These are phyloP conservation scores for Scotopteryx bipunctaria DNA, from an alignment of 2,888 invertebrate genomes.

Conservation along the genomic window DNA sequence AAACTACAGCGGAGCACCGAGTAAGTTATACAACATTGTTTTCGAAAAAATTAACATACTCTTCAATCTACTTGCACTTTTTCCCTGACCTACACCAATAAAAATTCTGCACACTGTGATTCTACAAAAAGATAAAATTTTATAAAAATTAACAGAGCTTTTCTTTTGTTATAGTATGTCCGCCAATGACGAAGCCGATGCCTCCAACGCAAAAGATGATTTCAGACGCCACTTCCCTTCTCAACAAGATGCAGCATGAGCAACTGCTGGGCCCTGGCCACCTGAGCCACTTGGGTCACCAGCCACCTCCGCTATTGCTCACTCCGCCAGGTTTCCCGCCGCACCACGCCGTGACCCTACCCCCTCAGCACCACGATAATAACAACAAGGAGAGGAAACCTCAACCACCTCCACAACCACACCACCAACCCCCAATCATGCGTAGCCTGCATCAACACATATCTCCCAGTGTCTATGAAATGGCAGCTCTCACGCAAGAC, in stretches of 20 bases:
- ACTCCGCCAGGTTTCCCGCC: constrained; percentile 91
- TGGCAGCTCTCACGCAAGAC: constrained; percentile 98
- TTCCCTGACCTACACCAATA: not conserved
- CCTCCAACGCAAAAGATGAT: constrained; percentile 91
- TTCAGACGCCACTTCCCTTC: constrained; percentile 86
- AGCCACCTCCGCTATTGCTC: constrained; percentile 85
- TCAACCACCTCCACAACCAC: constrained; percentile 82
- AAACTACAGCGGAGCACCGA: constrained; percentile 93
- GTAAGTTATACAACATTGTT: constrained; percentile 81
- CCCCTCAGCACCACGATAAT: constrained; percentile 85
- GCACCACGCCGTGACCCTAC: constrained; percentile 87
- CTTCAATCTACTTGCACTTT: not conserved
- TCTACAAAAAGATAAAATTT: not conserved
- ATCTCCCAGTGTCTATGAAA: constrained; percentile 98
- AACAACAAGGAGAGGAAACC: constrained; percentile 83
- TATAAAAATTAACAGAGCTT: constrained; percentile 12
- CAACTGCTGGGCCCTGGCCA: constrained; percentile 84
- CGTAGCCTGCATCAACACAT: constrained; percentile 91
- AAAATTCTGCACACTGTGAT: constrained; percentile 8
- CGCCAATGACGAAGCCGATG: constrained; percentile 89
- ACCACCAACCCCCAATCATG: constrained; percentile 86
- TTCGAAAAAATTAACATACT: not conserved
- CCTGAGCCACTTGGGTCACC: constrained; percentile 78
- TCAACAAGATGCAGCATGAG: constrained; percentile 88
- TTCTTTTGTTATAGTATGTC: constrained; percentile 81